Percentiles rank a stretch among this genome's conserved stretches.
phyloP scores from a whole-genome alignment of 2,888 invertebrate genomes.

The Myathropa florea region DNA sequence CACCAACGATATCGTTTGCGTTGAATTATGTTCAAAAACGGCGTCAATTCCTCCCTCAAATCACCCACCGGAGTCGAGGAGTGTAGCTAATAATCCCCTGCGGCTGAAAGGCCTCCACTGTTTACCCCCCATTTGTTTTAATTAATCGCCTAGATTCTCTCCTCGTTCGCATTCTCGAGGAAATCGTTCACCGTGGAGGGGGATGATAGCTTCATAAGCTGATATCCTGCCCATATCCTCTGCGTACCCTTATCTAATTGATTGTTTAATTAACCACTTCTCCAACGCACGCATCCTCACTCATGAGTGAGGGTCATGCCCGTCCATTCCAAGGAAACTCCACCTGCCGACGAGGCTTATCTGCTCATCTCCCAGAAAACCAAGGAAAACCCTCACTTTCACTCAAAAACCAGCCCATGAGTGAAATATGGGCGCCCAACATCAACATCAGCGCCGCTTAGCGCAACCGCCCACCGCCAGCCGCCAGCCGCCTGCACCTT shows the following conservation, averaged over 20 bases:
- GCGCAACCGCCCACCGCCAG: constrained; percentile 28
- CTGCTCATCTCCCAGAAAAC: constrained; percentile 40
- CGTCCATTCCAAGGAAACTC: background rate
- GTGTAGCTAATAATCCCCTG: background rate
- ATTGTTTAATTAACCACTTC: constrained; percentile 46
- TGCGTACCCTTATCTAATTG: constrained; percentile 35
- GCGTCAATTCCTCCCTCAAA: background rate
- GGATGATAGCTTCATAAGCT: constrained; percentile 27
- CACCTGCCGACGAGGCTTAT: constrained; percentile 37
- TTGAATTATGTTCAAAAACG: background rate
- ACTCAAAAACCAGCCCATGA: constrained; percentile 45
- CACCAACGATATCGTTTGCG: background rate
- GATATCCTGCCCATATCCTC: constrained; percentile 33
- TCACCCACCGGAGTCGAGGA: background rate
- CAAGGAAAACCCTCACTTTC: constrained; percentile 10
- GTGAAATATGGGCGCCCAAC: constrained; percentile 33
- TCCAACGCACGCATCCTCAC: background rate
- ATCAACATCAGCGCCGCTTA: constrained; percentile 19
- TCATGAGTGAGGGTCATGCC: constrained; percentile 22
- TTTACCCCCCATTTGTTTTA: background rate
- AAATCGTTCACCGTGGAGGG: constrained; percentile 3
- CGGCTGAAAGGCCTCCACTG: background rate
- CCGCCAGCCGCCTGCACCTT: constrained; percentile 13
- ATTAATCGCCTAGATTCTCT: constrained; percentile 5
- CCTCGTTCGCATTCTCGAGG: background rate